phyloP scores from a whole-genome alignment of 2,888 invertebrate species.

The Lithophane socia region DNA sequence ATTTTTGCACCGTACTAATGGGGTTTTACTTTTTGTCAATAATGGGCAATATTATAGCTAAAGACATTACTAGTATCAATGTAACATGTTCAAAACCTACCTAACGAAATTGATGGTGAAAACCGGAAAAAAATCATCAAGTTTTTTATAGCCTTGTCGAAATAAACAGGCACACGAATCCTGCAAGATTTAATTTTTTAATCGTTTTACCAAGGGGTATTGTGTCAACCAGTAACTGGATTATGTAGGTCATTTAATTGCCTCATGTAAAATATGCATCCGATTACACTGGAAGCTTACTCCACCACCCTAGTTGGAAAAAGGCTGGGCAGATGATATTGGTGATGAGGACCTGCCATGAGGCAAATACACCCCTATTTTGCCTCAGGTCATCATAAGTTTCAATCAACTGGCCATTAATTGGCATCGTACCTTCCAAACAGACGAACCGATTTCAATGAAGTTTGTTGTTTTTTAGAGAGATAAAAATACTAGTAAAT shows the following conservation, averaged over 20 bases:
- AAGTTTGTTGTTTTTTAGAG: neutral
- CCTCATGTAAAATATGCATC: neutral
- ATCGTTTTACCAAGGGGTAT: no score
- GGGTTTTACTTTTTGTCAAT: neutral
- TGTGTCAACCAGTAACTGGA: no score
- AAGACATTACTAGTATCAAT: neutral
- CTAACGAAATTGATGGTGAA: neutral
- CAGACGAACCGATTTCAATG: neutral
- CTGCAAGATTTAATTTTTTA: no score
- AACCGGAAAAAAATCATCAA: neutral
- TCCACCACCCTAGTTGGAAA: neutral
- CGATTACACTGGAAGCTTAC: neutral
- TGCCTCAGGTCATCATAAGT: neutral
- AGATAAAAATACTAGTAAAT: neutral
- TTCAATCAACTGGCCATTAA: neutral
- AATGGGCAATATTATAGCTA: neutral
- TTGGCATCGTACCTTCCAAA: neutral
- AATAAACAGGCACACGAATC: no score
- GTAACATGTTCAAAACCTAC: neutral
- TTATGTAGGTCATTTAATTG: no score
- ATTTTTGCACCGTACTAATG: no score
- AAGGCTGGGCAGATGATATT: neutral
- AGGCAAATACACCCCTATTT: neutral
- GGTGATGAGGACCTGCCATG: neutral
- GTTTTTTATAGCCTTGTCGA: no score